Evolutionary conservation across 2,113 vertebrate species (phyloP).

Genomic region (Scalopus aquaticus): DNA sequence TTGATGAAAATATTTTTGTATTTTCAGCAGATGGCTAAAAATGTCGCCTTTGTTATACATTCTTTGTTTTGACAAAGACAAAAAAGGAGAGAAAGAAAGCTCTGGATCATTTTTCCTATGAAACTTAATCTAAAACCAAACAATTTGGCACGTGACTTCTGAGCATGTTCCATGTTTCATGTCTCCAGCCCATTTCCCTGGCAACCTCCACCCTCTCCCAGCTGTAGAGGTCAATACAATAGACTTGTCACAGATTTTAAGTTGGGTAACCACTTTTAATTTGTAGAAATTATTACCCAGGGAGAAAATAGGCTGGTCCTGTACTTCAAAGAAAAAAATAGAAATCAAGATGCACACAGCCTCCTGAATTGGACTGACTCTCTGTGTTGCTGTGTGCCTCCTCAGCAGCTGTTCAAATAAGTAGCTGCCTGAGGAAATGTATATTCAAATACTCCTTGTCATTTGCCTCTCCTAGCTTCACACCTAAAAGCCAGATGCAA

Average conservation of each 20-base stretch:
- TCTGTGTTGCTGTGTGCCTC: conserved; percentile 79
- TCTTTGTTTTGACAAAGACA: conserved; percentile 78
- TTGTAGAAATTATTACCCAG: conserved; percentile 90
- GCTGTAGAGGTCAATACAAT: conserved; percentile 78
- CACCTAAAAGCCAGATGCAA: conserved; percentile 83
- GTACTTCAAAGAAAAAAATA: conserved; percentile 80
- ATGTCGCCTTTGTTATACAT: conserved; percentile 66
- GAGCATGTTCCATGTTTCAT: conserved; percentile 41
- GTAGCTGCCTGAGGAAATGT: conserved; percentile 84
- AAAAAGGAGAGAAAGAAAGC: conserved; percentile 47
- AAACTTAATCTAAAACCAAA: conserved; percentile 77
- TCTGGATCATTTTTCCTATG: conserved; percentile 72
- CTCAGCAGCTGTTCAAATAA: conserved; percentile 88
- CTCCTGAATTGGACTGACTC: conserved; percentile 76
- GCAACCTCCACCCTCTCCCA: conserved; percentile 74
- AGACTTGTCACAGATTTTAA: conserved; percentile 87
- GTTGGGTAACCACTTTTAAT: conserved; percentile 89
- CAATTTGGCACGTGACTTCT: conserved; percentile 67
- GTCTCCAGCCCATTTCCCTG: conserved; percentile 71
- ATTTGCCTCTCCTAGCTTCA: conserved; percentile 74
- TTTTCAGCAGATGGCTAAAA: conserved; percentile 73
- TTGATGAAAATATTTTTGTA: conserved; percentile 79
- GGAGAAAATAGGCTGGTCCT: conserved; percentile 88
- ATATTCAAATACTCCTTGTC: conserved; percentile 80
- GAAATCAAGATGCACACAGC: conserved; percentile 80